Base-by-base conservation (phyloP, 2,888 invertebrate species). In the Drosophila mimica region DNA sequence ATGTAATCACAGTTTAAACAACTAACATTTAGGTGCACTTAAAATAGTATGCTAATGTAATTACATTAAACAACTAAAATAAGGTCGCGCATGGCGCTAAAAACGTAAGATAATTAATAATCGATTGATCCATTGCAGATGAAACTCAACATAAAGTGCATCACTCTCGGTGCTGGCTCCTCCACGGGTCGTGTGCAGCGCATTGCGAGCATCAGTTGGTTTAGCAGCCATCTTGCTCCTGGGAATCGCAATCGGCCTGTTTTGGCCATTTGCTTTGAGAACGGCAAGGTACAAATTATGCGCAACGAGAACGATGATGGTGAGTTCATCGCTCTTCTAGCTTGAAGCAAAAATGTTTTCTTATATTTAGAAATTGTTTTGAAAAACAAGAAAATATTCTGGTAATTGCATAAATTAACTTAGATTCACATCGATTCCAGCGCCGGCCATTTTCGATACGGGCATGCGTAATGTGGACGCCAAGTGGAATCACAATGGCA, bases 401-500 rank as follows among this genome's bases (percentile, higher is more conserved):
- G 25, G 25, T n/a, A 30, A 20, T 31, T 20, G n/a, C 20, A n/a
- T 15, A 2, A 17, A 17, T 11, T 3, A 20, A 3, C 11, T 25
- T 25, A 25, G 15, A 33, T 25, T 58, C 11, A 34, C 15, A n/a
- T 33, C 15, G 4, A 57, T 28, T 13, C 0, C 92, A 97, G 97
- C 95, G 91, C 97, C 98, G 11, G 94, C 97, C 9, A 94, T 97
- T 52, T 94, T 99, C 31, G 97, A 98, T 87, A 96, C 97, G 0
- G 96, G 96, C 43, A 96, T 99, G 95, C 94, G 94, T 31, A 95
- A 97, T 9, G 95, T 96, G 48, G 96, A 96, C 90, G 96, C 97
- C 64, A 95, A 96, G 81, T 99, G 99, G 99, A 99, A 98, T 92
- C 97, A 98, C 88, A 97, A 97, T 88, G 99, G 99, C 0, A 96